Base-by-base conservation (phyloP, 2,888 invertebrate genomes). In the Habroteleia sp. region DNA sequence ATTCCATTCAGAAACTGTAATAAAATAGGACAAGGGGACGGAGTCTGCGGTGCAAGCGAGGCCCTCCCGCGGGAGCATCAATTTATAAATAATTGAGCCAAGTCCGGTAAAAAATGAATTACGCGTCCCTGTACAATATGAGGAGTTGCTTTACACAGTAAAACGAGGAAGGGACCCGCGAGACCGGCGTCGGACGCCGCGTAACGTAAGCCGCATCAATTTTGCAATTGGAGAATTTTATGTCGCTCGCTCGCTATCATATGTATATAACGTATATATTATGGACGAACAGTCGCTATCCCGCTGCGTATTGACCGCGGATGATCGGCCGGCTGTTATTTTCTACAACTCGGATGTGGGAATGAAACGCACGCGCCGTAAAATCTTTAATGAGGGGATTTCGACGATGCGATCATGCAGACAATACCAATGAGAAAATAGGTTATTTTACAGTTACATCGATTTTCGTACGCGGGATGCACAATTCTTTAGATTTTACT, bases 51-150 rank as follows among this genome's bases (percentile, higher is more conserved):
- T 60, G 44, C 41, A 46, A 77, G 79, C 76, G 54, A 54, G 74
- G 69, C 65, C 52, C 74, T 81, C 81, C 84, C 87, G 63, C 48
- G 85, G 85, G 88, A 86, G 83, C 84, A 84, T 86, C 88, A 88
- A 88, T 88, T 88, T 88, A 88, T 88, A 88, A 88, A 88, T 88
- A 88, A 88, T 88, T 88, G 88, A 88, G 83, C 82, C 80, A 84
- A 80, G 88, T 88, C 88, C 88, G 87, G 88, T 88, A 87, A 88
- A 88, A 88, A 88, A 88, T 88, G 88, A 88, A 88, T 88, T 88
- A 88, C 88, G 87, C 83, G 82, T 86, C 86, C 86, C 87, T 83
- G 82, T 87, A 88, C 88, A 88, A 88, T 88, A 88, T 85, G 85
- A 87, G 87, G 84, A 86, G 86, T 87, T 85, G 85, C 82, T 86